Percentiles rank a stretch among this genome's conserved stretches.
phyloP scores from a whole-genome alignment of 2,797 vertebrate genomes.

The Parambassis ranga region DNA sequence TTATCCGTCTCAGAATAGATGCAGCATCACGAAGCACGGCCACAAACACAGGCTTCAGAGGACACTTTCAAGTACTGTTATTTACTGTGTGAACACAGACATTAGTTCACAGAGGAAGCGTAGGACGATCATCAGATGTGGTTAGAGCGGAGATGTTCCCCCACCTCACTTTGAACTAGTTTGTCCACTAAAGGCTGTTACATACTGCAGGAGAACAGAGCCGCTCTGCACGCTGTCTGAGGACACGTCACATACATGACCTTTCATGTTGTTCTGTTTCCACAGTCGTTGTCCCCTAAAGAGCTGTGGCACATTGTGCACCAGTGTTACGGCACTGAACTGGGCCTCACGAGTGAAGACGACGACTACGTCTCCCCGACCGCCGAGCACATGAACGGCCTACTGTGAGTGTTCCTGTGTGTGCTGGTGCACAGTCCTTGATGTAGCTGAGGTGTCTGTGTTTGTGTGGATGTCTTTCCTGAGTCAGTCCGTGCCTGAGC shows the following conservation, averaged over 20 bases:
- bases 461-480: too few relatives aligned
- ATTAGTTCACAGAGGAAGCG: too few relatives aligned
- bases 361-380: constrained; percentile 90
- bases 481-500: too few relatives aligned
- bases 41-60: constrained; percentile 7
- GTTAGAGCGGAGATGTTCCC: too few relatives aligned
- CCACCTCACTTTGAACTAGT: too few relatives aligned
- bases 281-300: constrained; percentile 87
- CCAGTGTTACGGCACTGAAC: constrained; percentile 91
- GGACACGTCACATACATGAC: too few relatives aligned
- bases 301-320: constrained; percentile 94
- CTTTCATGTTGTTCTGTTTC: constrained; percentile 16
- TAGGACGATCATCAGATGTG: too few relatives aligned
- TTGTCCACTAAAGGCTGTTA: too few relatives aligned
- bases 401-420: constrained; percentile 82
- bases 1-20: constrained; percentile 39
- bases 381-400: constrained; percentile 86
- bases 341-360: constrained; percentile 92
- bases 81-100: constrained; percentile 21
- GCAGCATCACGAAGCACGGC: not conserved
- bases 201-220: too few relatives aligned
- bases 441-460: too few relatives aligned
- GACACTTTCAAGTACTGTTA: constrained; percentile 36
- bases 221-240: too few relatives aligned
- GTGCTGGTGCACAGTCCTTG: too few relatives aligned